Base-by-base conservation (phyloP, 1,140 invertebrate species). In the Cydia strobilella region DNA sequence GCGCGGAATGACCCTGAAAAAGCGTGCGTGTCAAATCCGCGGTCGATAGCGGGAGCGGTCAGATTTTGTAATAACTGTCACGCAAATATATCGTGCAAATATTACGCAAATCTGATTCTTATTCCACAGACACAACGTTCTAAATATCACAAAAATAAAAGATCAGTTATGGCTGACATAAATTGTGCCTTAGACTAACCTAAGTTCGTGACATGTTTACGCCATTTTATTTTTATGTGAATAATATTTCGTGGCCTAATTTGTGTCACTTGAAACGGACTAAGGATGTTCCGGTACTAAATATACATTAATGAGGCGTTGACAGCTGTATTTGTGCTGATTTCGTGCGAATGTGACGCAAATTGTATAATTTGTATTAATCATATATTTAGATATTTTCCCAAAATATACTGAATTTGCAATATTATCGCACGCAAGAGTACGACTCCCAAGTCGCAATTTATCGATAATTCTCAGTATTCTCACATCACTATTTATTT, bases 41-140 rank as follows among this genome's bases (percentile, higher is more conserved):
- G 54, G 54, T 59, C 54, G 54, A 59, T 59, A 59, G 15, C 15
- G 54, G 54, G 54, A 59, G 54, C 54, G 54, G 54, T 59, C 54
- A 59, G 54, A 59, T 59, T 59, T 59, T 59, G 12, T 59, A 59
- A 59, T 59, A 59, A 23, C 20, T 59, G n/a, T 23, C 54, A 59
- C 54, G 54, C 54, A 23, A 59, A 59, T 59, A 59, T 59, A 23
- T 7, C 20, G 7, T 7, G 0, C 20, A 12, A 59, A 18, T 5
- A 18, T 23, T 59, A 45, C 42, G 15, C 18, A 23, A 59, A 59
- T 23, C 12, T 59, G 20, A 9, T 23, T 12, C 54, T 23, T 59
- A 20, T 23, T 59, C 7, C 54, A 23, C n/a, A 3, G 54, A 23
- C 18, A 59, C 20, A 23, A 23, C 2, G 20, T 20, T 18, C 48